These are phyloP conservation scores for Brachionus koreanus DNA, from an alignment of 1,140 invertebrate species.

Conservation along the genomic window DNA sequence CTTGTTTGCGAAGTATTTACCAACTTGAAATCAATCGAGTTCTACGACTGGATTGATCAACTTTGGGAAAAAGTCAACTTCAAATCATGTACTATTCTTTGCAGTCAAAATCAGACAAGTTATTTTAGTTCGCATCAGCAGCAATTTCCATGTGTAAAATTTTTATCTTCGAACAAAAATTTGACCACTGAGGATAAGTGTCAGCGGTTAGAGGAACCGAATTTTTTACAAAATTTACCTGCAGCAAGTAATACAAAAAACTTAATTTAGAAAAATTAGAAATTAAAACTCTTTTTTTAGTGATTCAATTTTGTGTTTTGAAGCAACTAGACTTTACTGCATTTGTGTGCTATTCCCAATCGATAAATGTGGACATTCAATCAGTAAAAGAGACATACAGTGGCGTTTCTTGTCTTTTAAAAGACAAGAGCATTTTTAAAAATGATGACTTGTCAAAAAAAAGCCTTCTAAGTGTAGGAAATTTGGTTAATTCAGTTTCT, in stretches of 20 bases:
- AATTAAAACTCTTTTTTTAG: too few relatives aligned
- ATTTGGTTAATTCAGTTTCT: background rate
- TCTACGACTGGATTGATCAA: conserved; percentile 41
- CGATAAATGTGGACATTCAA: conserved; percentile 35
- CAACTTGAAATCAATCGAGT: conserved; percentile 1
- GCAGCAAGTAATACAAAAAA: conserved; percentile 37
- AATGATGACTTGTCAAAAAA: conserved; percentile 23
- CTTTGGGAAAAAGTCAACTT: conserved; percentile 33
- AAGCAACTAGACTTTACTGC: conserved; percentile 19
- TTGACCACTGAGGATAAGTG: background rate
- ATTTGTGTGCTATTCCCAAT: conserved; percentile 16
- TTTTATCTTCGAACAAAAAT: conserved; percentile 19
- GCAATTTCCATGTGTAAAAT: conserved; percentile 39
- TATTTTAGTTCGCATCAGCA: background rate
- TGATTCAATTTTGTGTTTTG: conserved; percentile 41
- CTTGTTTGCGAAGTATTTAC: conserved; percentile 7
- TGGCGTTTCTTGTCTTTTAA: background rate
- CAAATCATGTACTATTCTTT: background rate
- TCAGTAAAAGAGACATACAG: conserved; percentile 13
- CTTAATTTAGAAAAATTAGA: too few relatives aligned
- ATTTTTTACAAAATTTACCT: conserved; percentile 35
- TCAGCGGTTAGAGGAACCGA: conserved; percentile 25
- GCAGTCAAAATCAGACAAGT: conserved; percentile 19
- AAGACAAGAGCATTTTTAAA: conserved; percentile 6
- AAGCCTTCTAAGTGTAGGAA: background rate